Evolutionary conservation across 2,113 vertebrate genomes (phyloP), one percentile per base, ranked within the genome.

Genomic region (Xenus cinereus): DNA sequence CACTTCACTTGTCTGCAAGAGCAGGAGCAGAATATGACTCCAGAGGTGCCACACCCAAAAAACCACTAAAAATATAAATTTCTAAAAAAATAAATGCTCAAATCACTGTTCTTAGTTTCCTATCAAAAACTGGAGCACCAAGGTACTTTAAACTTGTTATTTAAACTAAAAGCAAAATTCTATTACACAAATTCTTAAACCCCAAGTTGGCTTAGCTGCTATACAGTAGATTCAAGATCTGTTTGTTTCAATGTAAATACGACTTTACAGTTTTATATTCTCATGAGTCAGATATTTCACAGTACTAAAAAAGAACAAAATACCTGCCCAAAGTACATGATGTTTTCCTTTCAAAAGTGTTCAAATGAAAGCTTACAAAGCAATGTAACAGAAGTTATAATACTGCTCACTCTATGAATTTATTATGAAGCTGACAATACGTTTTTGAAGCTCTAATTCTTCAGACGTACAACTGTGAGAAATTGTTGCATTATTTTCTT

Each of bases 311-410:
- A 72, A 80, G 39, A 80, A 72, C 51, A 90, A 72, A 89, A 79
- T 27, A 89, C n/a, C 50, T 87, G 50, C 80, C 88, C 14, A 66
- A 96, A 93, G 73, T 45, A 77, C 89, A 91, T 12, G 41, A 12
- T 79, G 23, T 39, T 91, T 85, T 92, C 35, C 48, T 69, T 94
- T 73, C 48, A 64, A 26, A 68, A 82, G 6, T 12, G 21, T 59
- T 93, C 51, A 93, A 75, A 84, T 37, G 64, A 89, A 93, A 91
- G 78, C 69, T 79, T 89, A 93, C 68, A 68, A 95, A 91, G 67
- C 39, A 76, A 48, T 22, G 18, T 28, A 78, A 87, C 24, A 63
- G 23, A 73, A 89, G 39, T 56, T 84, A 8, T 16, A 91, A 78
- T n/a, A 84, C 22, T 56, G 43, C 33, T 82, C 87, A 73, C 43